Evolutionary conservation across 2,888 invertebrate species (phyloP), one percentile per base, ranked within the genome.

Genomic region (Notocelia uddmanniana): DNA sequence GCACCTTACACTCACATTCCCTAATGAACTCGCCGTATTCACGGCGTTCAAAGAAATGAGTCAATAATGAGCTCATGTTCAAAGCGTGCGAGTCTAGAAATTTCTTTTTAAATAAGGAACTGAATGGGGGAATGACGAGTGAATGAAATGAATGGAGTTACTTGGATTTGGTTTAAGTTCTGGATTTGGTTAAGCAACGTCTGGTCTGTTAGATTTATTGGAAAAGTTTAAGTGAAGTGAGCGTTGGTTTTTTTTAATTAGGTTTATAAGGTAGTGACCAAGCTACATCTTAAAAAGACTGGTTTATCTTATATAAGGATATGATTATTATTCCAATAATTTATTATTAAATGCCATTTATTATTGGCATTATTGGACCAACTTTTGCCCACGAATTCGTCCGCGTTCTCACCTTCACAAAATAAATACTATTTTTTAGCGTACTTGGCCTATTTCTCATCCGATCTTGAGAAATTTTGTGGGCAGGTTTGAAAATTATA

Each of bases 21-120:
- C 79, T 85, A 85, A 85, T 82, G 88, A 90, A 87, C 85, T 82
- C 84, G 79, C 85, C 81, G 81, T 82, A 84, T 85, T 85, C 72
- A 72, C 8, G 45, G 54, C 37, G 37, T 55, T 69, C 84, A 85
- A 86, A 86, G 84, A 79, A 86, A 83, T 84, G 81, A 83, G 80
- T 80, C 83, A 77, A 81, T 87, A 89, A 88, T 87, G 86, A 90
- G 88, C 89, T 82, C 83, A 81, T 82, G 83, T 86, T 88, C 85
- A 85, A 84, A 84, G 86, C 87, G 83, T 83, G 82, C 81, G 85
- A 85, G 84, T 85, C 83, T 84, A 83, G 85, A 83, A 87, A 85
- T 81, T 89, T 83, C 83, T 80, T 85, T 87, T 83, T 81, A 81
- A 81, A 80, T 80, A 79, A 83, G 77, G 78, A 78, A 73, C 23